Evolutionary conservation across 92 coral and sea anemone species (phyloP).

Genomic region (Palythoa grandiflora): DNA sequence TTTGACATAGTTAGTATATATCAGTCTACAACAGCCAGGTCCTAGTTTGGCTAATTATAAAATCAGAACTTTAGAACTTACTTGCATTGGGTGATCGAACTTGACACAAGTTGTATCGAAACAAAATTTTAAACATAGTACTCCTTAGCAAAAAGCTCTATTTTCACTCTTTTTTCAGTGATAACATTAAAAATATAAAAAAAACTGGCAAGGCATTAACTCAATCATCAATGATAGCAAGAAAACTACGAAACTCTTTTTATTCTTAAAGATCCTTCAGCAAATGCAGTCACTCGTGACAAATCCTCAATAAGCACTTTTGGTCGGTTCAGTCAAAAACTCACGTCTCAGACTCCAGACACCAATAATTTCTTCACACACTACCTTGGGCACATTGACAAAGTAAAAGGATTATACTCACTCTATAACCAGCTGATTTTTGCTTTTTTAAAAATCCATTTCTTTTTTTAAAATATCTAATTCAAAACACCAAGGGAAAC

Average conservation of each 20-base stretch:
- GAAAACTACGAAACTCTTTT: slow-evolving; percentile 17
- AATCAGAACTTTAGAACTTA: neutral
- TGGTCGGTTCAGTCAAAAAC: slow-evolving; percentile 40
- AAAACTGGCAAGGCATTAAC: slow-evolving; percentile 32
- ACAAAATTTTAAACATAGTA: slow-evolving; percentile 15
- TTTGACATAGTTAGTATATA: too few relatives aligned
- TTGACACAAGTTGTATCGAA: slow-evolving; percentile 8
- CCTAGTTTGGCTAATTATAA: neutral
- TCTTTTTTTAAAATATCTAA: too few relatives aligned
- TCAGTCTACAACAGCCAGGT: too few relatives aligned
- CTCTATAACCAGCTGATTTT: too few relatives aligned
- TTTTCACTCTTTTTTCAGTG: slow-evolving; percentile 16
- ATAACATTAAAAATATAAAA: slow-evolving; percentile 27
- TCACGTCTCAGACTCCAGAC: slow-evolving; percentile 28
- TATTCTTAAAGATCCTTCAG: slow-evolving; percentile 42
- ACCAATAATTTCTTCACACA: slow-evolving; percentile 15
- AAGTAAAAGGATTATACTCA: neutral
- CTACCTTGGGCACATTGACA: slow-evolving; percentile 37
- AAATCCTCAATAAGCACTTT: slow-evolving; percentile 37
- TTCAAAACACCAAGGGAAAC: too few relatives aligned
- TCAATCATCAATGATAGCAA: slow-evolving; percentile 14
- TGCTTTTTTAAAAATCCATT: too few relatives aligned
- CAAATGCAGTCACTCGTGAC: slow-evolving; percentile 29
- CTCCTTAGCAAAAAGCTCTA: slow-evolving; percentile 22
- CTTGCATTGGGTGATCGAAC: neutral